These are phyloP conservation scores for Eudasyphora cyanicolor DNA, from an alignment of 2,888 invertebrate species.

Conservation along the genomic window DNA sequence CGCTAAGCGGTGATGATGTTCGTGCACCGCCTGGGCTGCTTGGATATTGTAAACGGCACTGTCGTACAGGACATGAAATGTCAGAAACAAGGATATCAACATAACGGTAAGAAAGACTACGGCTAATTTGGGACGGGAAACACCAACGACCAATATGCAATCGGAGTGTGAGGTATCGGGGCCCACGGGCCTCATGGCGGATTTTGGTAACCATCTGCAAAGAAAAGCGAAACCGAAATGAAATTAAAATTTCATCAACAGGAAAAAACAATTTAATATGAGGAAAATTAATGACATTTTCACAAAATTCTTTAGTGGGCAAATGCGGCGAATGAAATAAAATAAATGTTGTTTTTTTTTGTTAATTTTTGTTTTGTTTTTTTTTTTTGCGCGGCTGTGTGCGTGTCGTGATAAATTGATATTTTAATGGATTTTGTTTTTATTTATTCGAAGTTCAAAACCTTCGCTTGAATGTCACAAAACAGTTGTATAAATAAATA, in stretches of 20 bases:
- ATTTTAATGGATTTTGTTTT: slow-evolving; percentile 22
- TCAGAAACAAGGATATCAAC: slow-evolving; percentile 90
- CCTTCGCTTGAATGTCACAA: neutral
- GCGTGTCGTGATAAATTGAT: slow-evolving; percentile 15
- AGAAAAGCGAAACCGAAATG: slow-evolving; percentile 40
- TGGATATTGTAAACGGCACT: slow-evolving; percentile 91
- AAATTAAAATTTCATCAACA: slow-evolving; percentile 9
- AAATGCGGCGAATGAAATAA: neutral
- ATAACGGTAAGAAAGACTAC: slow-evolving; percentile 88
- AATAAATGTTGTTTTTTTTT: slow-evolving; percentile 6
- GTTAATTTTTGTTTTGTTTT: neutral
- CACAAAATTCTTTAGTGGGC: neutral
- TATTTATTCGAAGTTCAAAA: neutral
- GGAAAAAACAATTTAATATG: slow-evolving; percentile 48
- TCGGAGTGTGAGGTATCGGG: slow-evolving; percentile 88
- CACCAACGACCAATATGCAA: slow-evolving; percentile 91
- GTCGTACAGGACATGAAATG: slow-evolving; percentile 92
- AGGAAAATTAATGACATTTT: slow-evolving; percentile 57
- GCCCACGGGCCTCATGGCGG: slow-evolving; percentile 91
- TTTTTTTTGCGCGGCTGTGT: neutral
- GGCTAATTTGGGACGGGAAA: slow-evolving; percentile 91
- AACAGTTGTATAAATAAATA: neutral
- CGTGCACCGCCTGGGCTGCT: slow-evolving; percentile 84
- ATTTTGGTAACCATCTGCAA: slow-evolving; percentile 89
- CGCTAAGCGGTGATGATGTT: slow-evolving; percentile 80